Conservation (phyloP, 2,113 vertebrate genomes). For the Ursus arctos region DNA sequence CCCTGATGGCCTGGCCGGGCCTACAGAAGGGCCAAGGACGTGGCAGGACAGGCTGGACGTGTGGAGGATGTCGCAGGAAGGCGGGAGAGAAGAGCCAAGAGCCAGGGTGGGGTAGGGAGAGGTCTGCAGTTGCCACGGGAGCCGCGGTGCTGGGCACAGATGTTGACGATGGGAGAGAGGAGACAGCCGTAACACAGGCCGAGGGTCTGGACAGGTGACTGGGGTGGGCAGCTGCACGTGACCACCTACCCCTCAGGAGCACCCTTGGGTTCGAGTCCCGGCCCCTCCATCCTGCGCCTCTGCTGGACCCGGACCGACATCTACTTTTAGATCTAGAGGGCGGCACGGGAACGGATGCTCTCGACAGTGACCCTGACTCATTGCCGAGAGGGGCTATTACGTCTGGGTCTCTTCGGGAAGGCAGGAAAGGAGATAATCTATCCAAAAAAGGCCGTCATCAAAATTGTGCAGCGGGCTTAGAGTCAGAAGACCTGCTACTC, state of each 20-base stretch:
- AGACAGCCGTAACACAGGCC: accelerated
- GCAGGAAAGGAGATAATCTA: background rate
- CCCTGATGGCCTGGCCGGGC: background rate
- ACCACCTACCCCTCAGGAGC: background rate
- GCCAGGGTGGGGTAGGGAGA: background rate
- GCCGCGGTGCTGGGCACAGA: background rate
- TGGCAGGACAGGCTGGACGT: background rate
- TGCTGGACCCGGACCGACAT: background rate
- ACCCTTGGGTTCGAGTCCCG: accelerated
- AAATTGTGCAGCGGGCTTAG: background rate
- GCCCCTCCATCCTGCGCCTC: background rate
- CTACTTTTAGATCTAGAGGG: background rate
- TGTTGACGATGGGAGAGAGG: background rate
- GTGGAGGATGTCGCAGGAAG: background rate
- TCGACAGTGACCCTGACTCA: background rate
- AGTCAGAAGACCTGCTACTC: slow-evolving; percentile 20
- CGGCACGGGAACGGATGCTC: background rate
- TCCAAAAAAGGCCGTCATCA: slow-evolving; percentile 11
- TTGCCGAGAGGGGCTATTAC: background rate
- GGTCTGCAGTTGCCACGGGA: background rate
- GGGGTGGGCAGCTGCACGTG: background rate
- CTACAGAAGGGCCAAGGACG: background rate
- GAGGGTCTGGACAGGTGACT: background rate
- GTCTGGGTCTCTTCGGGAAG: slow-evolving; percentile 7
- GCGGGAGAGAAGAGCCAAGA: background rate